Evolutionary conservation across 2,797 vertebrate genomes (phyloP).

Genomic region (Ceyx erithaca): DNA sequence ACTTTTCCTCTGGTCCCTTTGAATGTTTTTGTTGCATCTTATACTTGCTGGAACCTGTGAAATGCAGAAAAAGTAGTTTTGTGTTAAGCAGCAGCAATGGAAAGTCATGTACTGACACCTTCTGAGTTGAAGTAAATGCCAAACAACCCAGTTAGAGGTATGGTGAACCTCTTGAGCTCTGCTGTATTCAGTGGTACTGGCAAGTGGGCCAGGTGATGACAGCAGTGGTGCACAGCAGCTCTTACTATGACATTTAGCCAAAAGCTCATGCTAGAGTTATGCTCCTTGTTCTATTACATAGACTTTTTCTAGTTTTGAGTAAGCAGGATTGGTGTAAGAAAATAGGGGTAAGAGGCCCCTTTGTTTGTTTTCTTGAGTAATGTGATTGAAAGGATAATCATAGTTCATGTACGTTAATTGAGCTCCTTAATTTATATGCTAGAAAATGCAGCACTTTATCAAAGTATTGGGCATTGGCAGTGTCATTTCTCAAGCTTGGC

Average conservation of each 20-base stretch:
- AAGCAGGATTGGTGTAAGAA: neutral
- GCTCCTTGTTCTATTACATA: neutral
- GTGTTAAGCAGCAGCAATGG: neutral
- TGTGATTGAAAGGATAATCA: neutral
- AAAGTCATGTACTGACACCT: neutral
- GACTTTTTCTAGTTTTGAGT: neutral
- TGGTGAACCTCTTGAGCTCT: neutral
- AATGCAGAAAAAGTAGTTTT: neutral
- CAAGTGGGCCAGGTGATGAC: neutral
- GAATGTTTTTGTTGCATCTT: neutral
- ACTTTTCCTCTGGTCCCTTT: neutral
- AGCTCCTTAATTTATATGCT: neutral
- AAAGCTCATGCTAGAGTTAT: neutral
- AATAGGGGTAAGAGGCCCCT: neutral
- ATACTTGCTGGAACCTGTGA: neutral
- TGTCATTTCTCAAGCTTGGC: neutral
- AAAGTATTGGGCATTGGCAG: neutral
- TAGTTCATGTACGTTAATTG: neutral
- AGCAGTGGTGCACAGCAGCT: neutral
- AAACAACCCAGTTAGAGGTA: neutral
- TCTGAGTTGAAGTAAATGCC: neutral
- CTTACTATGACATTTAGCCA: neutral
- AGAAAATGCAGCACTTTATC: constrained; percentile 6
- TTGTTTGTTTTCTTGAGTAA: neutral
- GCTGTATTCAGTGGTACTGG: neutral